Evolutionary conservation across 2,888 invertebrate species (phyloP), one percentile per base, ranked within the genome.

Genomic region (Conistra vaccinii): DNA sequence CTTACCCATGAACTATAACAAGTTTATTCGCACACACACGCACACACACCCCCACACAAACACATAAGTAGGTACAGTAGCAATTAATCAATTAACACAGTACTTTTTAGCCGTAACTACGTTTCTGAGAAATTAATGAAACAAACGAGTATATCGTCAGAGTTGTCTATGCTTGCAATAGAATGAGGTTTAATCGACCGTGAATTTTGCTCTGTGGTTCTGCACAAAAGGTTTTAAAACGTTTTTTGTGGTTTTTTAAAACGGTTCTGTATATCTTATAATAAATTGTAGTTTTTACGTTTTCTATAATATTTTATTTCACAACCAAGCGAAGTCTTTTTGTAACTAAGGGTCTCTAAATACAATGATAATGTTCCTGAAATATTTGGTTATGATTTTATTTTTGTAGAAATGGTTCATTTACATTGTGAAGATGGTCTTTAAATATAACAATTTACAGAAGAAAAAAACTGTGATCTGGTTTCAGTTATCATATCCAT

Each of bases 31-130:
- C 82, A 35, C 35, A 6, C 35, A 35, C 6, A 3, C 32, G 32
- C 23, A 23, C 9, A 6, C 12, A n/a, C 7, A 32, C 10, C 23
- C 45, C 26, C n/a, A 20, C 61, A 55, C 35, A 42, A 5, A 57
- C 7, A 26, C 35, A 17, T 1, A 69, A 1, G 12, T 1, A 69
- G 0, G 12, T 29, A 81, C 66, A 74, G 32, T 66, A 66, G 66
- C 70, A 81, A 88, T 85, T 84, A 88, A 82, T 88, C 88, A 85
- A 86, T 88, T 83, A 86, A 81, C 78, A 80, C 86, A 69, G 73
- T 66, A 69, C 32, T 83, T 88, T 84, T 81, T 75, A 62, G 42
- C 62, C 14, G 76, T 62, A 65, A 73, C 55, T 39, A 62, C 63
- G 42, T 69, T 86, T 85, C 87, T 78, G 14, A 81, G 87, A 88